Base-by-base conservation (phyloP, 2,888 invertebrate genomes). In the Spialia ferax region DNA sequence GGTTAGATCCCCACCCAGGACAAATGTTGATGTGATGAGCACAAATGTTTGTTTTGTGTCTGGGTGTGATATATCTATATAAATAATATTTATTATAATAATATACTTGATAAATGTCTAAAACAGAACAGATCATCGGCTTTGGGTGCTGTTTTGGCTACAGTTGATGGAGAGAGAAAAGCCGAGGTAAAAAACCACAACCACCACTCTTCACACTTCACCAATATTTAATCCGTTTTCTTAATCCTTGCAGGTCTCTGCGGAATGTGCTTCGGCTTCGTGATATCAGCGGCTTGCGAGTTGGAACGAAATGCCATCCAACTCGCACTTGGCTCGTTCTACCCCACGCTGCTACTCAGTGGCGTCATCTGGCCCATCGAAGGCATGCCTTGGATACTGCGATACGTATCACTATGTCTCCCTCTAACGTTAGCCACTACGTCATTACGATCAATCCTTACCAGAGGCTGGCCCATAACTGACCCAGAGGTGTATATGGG, bases 311-410 rank as follows among this genome's bases (percentile, higher is more conserved):
- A 98, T 90, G 98, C 99, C 48, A 98, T 99, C 83, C 98, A 99
- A 81, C 89, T 98, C 73, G 98, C 99, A 0, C 94, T 99, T 18
- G 99, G 99, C 56, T 98, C 98, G 54, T 98, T 99, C 94, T 99
- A 99, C 91, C 99, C 99, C 20, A 98, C 98, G 18, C 94, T 99
- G 20, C 92, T 99, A 68, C 95, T 99, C 56, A 98, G 98, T 78
- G 99, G 99, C 66, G 98, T 99, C 45, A 98, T 99, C 81, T 99
- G 99, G 99, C 99, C 99, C 69, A 96, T 99, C 71, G 98, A 99
- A 86, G 98, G 98, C 67, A 99, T 99, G 98, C 99, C 99, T 1
- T 95, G 96, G 77, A 94, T 97, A 69, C 92, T 99, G 35, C 95
- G 97, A 75, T 97, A 97, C 87, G 95, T 98, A 63, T 97, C 98